phyloP scores from a whole-genome alignment of 2,113 vertebrate species.

The Coryphaenoides rupestris region DNA sequence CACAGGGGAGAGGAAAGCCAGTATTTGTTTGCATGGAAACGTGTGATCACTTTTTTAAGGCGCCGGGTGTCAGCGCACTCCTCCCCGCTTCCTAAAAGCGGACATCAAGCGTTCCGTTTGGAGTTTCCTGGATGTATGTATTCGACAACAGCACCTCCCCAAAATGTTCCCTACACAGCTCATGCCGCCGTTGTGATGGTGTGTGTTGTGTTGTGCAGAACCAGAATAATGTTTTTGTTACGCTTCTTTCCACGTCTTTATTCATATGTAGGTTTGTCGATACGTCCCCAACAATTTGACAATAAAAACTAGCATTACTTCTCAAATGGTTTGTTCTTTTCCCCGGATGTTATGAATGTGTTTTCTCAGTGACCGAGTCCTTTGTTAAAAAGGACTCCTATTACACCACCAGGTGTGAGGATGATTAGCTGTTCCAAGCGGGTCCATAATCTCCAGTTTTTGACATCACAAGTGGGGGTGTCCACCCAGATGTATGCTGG shows the following conservation, averaged over 20 bases:
- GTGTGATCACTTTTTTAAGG: conserved; percentile 58
- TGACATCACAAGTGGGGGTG: too few species aligned
- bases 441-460: too few species aligned
- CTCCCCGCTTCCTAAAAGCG: conserved; percentile 45
- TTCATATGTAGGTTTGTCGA: conserved; percentile 30
- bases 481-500: too few species aligned
- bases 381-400: neutral
- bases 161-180: conserved; percentile 38
- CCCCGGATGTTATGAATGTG: conserved; percentile 19
- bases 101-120: conserved; percentile 44
- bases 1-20: conserved; percentile 48
- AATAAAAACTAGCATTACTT: conserved; percentile 30
- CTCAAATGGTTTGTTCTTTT: neutral
- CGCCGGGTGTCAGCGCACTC: conserved; percentile 51
- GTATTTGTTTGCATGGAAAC: conserved; percentile 60
- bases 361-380: conserved; percentile 8
- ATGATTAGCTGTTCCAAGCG: too few species aligned
- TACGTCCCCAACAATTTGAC: conserved; percentile 35
- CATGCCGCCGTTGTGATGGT: conserved; percentile 40
- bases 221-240: conserved; percentile 36
- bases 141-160: conserved; percentile 43
- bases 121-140: conserved; percentile 43
- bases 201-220: conserved; percentile 44
- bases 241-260: conserved; percentile 17
- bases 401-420: neutral